Conservation (phyloP, 2,113 vertebrate species). For the Lagopus muta region DNA sequence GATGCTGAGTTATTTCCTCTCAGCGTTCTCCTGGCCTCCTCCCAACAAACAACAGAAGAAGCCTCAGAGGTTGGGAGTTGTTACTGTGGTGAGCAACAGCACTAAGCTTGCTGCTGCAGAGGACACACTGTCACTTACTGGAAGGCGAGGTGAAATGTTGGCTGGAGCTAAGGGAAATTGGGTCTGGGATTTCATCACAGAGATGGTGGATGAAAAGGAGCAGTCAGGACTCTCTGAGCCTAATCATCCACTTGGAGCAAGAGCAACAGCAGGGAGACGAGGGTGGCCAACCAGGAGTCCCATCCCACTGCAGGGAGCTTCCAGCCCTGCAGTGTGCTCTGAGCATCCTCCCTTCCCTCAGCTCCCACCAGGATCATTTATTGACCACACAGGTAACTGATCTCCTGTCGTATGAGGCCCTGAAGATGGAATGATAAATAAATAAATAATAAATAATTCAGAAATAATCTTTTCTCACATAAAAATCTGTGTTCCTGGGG, state of each 20-base stretch:
- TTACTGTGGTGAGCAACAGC: background rate
- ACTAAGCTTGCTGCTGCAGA: background rate
- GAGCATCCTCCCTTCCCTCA: background rate
- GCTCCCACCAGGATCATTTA: background rate
- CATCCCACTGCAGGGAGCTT: background rate
- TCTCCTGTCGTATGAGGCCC: background rate
- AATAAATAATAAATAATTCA: slow-evolving; percentile 63
- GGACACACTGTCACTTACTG: slow-evolving; percentile 10
- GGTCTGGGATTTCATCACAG: slow-evolving; percentile 28
- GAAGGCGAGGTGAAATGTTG: slow-evolving; percentile 12
- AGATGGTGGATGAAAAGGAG: slow-evolving; percentile 11
- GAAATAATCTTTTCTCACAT: slow-evolving; percentile 65
- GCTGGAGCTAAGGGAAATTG: slow-evolving; percentile 35
- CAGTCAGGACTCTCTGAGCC: background rate
- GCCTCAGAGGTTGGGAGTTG: background rate
- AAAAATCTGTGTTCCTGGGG: slow-evolving; percentile 63
- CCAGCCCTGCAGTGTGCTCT: background rate
- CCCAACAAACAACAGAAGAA: background rate
- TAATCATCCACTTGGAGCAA: slow-evolving; percentile 36
- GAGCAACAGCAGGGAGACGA: background rate
- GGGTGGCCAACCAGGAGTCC: background rate
- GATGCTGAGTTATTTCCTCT: slow-evolving; percentile 18
- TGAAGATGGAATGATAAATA: background rate
- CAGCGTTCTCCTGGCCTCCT: background rate
- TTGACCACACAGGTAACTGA: slow-evolving; percentile 51